Evolutionary conservation across 2,113 vertebrate species (phyloP), one percentile per base, ranked within the genome.

Genomic region (Hyperopisus bebe): DNA sequence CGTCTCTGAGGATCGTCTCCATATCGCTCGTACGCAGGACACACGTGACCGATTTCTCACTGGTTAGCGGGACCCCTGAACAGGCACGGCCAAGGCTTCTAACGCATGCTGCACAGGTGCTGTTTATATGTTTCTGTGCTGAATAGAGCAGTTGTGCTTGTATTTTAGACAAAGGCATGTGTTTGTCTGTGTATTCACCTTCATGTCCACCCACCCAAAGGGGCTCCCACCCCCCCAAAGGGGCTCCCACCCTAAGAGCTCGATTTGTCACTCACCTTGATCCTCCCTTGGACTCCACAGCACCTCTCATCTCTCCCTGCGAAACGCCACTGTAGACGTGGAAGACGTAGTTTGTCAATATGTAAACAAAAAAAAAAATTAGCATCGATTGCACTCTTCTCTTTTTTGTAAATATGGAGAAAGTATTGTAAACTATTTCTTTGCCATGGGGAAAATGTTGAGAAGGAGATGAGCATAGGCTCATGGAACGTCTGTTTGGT

Each of bases 391-490:
- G 95, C 96, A 95, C 97, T 96, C 95, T 92, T 91, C 8, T 31
- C 62, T 70, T 58, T 90, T 96, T 93, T 98, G 97, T 98, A 98
- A 97, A 99, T 98, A 98, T 93, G 55, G 92, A 96, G 96, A 96
- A 95, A 96, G 95, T 97, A 97, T 98, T 98, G 97, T 99, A 97
- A 98, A 98, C 95, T 96, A 96, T 95, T 95, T 96, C 95, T 94
- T 95, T 95, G 95, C 95, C 90, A 93, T 87, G 95, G 95, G 87
- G 94, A 84, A 80, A 95, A 80, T 82, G 91, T 90, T 70, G 39
- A 46, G 27, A 35, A 66, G 70, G 86, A 58, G 53, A 35, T 31
- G 88, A 90, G 94, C 93, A 93, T 94, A 95, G 94, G 94, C 95
- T 95, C 94, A 95, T 95, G 94, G 95, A 97, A 93, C 96, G 95